Evolutionary conservation across 1,140 invertebrate genomes (phyloP).

Genomic region (Zelostemma sp.): DNA sequence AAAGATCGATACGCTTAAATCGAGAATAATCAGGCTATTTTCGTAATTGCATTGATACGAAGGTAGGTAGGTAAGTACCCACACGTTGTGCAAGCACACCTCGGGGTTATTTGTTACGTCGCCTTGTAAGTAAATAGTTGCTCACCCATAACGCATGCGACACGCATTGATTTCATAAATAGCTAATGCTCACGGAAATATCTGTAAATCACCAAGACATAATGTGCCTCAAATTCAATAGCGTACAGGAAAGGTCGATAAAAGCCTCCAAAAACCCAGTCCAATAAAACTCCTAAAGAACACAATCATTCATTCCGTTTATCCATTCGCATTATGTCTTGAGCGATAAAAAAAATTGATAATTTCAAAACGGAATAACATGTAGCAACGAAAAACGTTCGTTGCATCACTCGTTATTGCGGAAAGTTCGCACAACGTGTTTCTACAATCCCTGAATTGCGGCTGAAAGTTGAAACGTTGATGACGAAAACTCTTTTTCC

Average conservation of each 20-base stretch:
- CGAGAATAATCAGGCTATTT: constrained; percentile 61
- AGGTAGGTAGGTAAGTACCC: constrained; percentile 51
- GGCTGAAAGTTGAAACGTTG: not conserved
- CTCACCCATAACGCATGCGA: constrained; percentile 35
- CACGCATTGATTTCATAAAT: constrained; percentile 42
- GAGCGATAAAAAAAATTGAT: too few relatives aligned
- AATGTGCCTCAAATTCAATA: constrained; percentile 19
- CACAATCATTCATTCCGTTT: too few relatives aligned
- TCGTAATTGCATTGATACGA: constrained; percentile 65
- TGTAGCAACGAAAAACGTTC: not conserved
- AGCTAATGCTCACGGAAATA: constrained; percentile 37
- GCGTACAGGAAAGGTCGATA: not conserved
- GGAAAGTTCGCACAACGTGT: not conserved
- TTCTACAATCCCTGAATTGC: not conserved
- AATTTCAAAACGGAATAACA: not conserved
- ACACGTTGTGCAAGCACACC: constrained; percentile 55
- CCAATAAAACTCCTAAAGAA: too few relatives aligned
- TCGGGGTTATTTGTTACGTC: constrained; percentile 57
- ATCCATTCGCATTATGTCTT: too few relatives aligned
- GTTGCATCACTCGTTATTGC: not conserved
- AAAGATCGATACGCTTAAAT: constrained; percentile 41
- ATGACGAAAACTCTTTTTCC: too few relatives aligned
- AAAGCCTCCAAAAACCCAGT: not conserved
- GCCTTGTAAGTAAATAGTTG: constrained; percentile 52
- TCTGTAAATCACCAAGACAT: constrained; percentile 28